phyloP scores from a whole-genome alignment of 1,140 invertebrate species.

The Hyphantria cunea region DNA sequence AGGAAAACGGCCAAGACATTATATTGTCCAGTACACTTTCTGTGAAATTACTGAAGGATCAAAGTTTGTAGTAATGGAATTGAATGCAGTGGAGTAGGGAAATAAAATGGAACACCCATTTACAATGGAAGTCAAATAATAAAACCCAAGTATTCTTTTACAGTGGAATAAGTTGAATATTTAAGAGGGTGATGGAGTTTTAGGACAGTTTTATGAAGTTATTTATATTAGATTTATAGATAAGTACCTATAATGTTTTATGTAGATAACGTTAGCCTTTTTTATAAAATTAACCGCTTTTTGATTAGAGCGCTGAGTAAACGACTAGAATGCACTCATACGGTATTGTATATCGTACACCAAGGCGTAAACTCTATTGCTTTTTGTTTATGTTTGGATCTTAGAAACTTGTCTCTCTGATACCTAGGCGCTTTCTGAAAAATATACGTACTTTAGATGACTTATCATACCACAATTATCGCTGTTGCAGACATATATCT shows the following conservation, averaged over 20 bases:
- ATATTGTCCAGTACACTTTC: slow-evolving; percentile 17
- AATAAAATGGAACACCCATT: neutral
- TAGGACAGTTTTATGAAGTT: neutral
- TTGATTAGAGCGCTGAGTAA: no score
- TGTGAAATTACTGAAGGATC: slow-evolving; percentile 14
- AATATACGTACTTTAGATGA: no score
- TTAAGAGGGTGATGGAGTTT: neutral
- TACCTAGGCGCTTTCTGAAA: no score
- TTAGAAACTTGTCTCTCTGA: no score
- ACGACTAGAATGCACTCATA: no score
- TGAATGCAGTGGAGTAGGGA: slow-evolving; percentile 1
- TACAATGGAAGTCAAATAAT: slow-evolving; percentile 1
- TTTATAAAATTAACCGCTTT: no score
- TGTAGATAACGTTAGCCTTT: neutral
- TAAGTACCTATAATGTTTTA: neutral
- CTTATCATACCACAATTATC: no score
- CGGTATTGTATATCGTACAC: no score
- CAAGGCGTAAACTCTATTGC: no score
- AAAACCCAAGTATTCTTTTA: slow-evolving; percentile 1
- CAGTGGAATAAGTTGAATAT: neutral
- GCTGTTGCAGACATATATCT: no score
- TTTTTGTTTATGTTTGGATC: no score
- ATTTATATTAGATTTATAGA: neutral
- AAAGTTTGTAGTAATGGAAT: slow-evolving; percentile 20
- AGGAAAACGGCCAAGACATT: slow-evolving; percentile 27